Conservation (phyloP, 2,797 vertebrate species). For the Linurgus olivaceus region DNA sequence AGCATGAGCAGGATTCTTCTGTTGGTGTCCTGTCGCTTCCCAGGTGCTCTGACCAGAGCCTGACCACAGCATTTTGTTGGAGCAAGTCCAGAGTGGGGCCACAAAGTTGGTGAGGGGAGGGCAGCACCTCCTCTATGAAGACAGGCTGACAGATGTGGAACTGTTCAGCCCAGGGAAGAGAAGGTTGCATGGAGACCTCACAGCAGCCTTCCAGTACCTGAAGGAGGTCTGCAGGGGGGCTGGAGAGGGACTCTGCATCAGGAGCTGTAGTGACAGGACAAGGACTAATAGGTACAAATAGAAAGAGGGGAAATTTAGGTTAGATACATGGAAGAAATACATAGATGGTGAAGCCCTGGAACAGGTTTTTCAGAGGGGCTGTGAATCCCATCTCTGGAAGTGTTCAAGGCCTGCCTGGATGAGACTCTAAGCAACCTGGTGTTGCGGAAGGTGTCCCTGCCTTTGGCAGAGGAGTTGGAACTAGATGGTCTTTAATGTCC, state of each 20-base stretch:
- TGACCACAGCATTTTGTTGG: background rate
- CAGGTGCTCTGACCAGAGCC: background rate
- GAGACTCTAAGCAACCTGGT: background rate
- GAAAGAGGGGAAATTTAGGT: background rate
- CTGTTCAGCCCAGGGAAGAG: background rate
- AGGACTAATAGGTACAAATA: background rate
- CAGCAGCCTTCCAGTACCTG: background rate
- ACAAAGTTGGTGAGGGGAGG: background rate
- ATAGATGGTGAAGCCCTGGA: background rate
- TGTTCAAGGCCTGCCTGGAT: background rate
- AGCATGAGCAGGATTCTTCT: background rate
- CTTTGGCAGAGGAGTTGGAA: background rate
- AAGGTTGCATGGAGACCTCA: background rate
- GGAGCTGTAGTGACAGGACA: background rate
- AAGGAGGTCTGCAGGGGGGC: background rate
- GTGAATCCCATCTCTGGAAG: background rate
- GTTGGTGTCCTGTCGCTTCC: background rate
- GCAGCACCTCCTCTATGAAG: background rate
- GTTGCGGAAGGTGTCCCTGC: accelerated
- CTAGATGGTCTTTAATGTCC: background rate
- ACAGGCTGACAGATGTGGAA: background rate
- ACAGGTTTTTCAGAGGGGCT: background rate
- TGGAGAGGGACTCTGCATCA: background rate
- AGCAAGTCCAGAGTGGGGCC: accelerated
- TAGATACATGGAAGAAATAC: background rate